phyloP scores from a whole-genome alignment of 2,888 invertebrate genomes.

The Myathropa florea region DNA sequence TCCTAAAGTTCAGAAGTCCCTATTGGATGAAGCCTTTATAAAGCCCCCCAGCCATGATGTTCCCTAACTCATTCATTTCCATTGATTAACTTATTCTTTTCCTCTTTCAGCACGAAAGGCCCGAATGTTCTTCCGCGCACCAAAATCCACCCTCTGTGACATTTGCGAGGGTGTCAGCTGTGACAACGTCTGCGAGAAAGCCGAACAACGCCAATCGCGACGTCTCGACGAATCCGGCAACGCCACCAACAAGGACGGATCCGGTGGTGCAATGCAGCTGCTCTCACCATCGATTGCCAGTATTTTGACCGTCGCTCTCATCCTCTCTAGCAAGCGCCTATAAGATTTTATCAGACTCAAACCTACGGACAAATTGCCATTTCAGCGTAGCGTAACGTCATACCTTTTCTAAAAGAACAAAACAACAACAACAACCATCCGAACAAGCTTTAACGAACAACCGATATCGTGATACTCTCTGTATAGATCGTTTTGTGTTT shows the following conservation, averaged over 20 bases:
- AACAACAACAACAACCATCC: slow-evolving; percentile 26
- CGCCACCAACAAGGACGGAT: slow-evolving; percentile 33
- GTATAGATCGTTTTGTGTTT: slow-evolving; percentile 58
- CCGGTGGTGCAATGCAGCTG: slow-evolving; percentile 15
- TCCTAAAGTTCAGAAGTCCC: no score
- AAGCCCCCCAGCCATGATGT: no score
- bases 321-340: slow-evolving; percentile 27
- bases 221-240: slow-evolving; percentile 49
- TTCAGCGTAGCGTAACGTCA: slow-evolving; percentile 14
- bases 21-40: no score
- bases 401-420: slow-evolving; percentile 22
- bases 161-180: slow-evolving; percentile 88
- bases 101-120: slow-evolving; percentile 87
- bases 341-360: slow-evolving; percentile 13
- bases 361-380: slow-evolving; percentile 22
- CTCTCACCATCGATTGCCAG: slow-evolving; percentile 22
- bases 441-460: slow-evolving; percentile 65
- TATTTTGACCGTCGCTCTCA: slow-evolving; percentile 26
- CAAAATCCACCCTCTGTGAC: slow-evolving; percentile 88
- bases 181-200: slow-evolving; percentile 78
- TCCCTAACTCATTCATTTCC: neutral
- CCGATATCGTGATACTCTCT: slow-evolving; percentile 56
- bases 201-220: slow-evolving; percentile 75
- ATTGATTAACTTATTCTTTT: slow-evolving; percentile 52
- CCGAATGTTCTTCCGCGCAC: slow-evolving; percentile 89